A percentile compares a stretch with the other conserved stretches of the same genome.
Evolutionary conservation across 2,797 vertebrate species (phyloP).

Genomic region (Vespertilio murinus): DNA sequence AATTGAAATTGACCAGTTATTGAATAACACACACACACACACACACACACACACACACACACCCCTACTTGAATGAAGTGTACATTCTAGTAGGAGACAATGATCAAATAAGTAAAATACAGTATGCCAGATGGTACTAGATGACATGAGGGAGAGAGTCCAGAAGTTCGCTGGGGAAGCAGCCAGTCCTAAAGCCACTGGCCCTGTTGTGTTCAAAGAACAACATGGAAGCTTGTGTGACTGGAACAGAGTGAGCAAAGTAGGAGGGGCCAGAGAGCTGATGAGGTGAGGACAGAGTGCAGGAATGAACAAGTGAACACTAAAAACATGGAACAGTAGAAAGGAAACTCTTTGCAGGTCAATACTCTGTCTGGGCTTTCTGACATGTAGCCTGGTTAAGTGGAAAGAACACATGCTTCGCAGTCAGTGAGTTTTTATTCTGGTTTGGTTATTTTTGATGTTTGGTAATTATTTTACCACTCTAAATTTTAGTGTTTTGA

Average conservation of each 20-base stretch:
- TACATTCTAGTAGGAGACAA: constrained; percentile 32
- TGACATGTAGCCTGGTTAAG: neutral
- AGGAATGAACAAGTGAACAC: neutral
- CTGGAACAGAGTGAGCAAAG: neutral
- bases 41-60: neutral
- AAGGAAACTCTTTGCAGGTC: neutral
- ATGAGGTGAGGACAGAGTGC: neutral
- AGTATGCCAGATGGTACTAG: neutral
- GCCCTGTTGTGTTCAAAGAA: neutral
- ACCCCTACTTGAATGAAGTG: neutral
- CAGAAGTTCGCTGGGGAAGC: neutral
- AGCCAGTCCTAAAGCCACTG: neutral
- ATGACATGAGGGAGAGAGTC: neutral
- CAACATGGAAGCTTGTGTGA: neutral
- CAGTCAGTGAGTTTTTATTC: constrained; percentile 29
- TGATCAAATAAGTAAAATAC: constrained; percentile 34
- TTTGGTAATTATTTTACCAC: neutral
- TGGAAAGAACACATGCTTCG: constrained; percentile 1
- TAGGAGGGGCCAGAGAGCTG: neutral
- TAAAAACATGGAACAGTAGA: neutral
- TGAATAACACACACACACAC: neutral
- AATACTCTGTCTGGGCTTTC: neutral
- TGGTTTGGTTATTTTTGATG: constrained; percentile 33
- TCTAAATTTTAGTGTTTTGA: constrained; percentile 10
- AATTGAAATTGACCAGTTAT: neutral